These are phyloP conservation scores for Delphinapterus leucas DNA, from an alignment of 2,113 vertebrate species.

Conservation along the genomic window DNA sequence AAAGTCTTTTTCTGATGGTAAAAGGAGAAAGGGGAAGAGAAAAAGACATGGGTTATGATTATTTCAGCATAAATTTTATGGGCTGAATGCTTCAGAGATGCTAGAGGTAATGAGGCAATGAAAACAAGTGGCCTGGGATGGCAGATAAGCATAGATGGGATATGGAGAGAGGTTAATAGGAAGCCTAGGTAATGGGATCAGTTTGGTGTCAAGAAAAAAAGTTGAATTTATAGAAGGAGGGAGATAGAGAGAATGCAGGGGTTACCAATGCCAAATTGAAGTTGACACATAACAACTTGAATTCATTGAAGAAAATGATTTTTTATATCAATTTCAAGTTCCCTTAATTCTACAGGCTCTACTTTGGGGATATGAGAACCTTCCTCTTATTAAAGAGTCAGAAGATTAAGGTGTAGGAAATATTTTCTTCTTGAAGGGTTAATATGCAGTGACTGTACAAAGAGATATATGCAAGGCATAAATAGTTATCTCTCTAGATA, in stretches of 20 bases:
- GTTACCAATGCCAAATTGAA: not conserved
- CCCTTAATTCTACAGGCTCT: not conserved
- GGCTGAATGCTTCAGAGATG: not conserved
- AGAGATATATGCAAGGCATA: not conserved
- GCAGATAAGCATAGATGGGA: not conserved
- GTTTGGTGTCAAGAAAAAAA: not conserved
- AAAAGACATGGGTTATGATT: not conserved
- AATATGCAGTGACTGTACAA: not conserved
- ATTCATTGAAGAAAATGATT: conserved; percentile 14
- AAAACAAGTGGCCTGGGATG: not conserved
- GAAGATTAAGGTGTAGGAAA: not conserved
- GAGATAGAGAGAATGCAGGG: not conserved
- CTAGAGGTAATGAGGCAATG: not conserved
- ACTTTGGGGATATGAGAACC: not conserved
- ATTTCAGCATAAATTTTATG: not conserved
- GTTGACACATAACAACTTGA: not conserved
- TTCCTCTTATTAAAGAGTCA: not conserved
- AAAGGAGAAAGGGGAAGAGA: not conserved
- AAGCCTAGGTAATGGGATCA: not conserved
- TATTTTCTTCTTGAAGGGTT: not conserved
- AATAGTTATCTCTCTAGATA: not conserved
- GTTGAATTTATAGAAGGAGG: not conserved
- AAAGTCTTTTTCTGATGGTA: not conserved
- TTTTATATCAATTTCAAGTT: conserved; percentile 1
- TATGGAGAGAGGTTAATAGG: not conserved